Base-by-base conservation (phyloP, 2,113 vertebrate species). In the Festucalex cinctus region DNA sequence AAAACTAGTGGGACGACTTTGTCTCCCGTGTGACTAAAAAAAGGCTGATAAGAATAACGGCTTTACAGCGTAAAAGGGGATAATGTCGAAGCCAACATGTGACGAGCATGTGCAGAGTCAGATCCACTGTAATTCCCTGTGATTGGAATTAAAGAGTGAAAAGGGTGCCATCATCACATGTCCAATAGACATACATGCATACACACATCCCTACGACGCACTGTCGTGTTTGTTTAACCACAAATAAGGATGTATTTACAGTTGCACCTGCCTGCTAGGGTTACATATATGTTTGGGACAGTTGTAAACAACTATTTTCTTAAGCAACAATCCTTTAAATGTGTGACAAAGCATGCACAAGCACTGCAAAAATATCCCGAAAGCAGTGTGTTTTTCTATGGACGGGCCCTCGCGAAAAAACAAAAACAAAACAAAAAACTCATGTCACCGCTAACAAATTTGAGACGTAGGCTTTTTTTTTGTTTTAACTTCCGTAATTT, bases 151-250 rank as follows among this genome's bases (percentile, higher is more conserved):
- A 48, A 20, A 49, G 28, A 62, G 59, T 41, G 9, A 41, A 44
- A 62, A 9, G n/a, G 36, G 13, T 26, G 26, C 9, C 43, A 26
- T 49, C 43, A 26, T 49, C 43, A 46, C 63, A 16, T 48, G 63
- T 36, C 22, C 20, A 53, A 19, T 51, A 22, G 54, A 5, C 62
- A 28, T 66, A 60, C 56, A 22, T 16, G 7, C 28, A 10, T 53
- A 41, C 17, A 3, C 57, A 28, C 69, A 63, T n/a, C 9, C 51
- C 39, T 9, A 17, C 66, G 26, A 48, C 49, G 63, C 57, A 63
- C 64, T 36, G 35, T 43, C 19, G 26, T 19, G 44, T 62, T 51
- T 19, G 44, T 62, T 51, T 35, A 41, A 12, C 48, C 37, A 37
- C 6, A 19, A 26, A 24, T 54, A 2, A 57, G 53, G 26, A 32